Evolutionary conservation across 2,113 vertebrate species (phyloP).

Genomic region (Chaenogobius annularis): DNA sequence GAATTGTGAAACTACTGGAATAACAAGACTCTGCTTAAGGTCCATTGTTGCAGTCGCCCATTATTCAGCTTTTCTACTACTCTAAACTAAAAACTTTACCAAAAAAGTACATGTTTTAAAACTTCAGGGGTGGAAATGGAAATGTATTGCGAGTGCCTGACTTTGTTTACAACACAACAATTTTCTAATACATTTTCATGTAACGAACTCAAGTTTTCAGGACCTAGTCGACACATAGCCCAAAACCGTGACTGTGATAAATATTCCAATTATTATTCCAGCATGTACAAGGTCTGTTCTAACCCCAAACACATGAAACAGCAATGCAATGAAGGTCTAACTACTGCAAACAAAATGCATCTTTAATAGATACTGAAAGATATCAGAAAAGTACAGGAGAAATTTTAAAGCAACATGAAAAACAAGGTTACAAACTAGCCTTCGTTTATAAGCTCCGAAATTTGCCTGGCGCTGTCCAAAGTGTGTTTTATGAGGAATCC

Average conservation of each 20-base stretch:
- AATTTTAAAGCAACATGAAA: background rate
- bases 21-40: background rate
- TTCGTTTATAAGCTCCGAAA: conserved; percentile 10
- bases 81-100: too few species aligned
- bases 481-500: background rate
- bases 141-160: too few species aligned
- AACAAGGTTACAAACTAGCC: conserved; percentile 2
- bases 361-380: background rate
- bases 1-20: background rate
- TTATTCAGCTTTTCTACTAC: too few species aligned
- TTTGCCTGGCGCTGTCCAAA: background rate
- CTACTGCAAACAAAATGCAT: background rate
- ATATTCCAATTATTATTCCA: background rate
- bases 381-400: background rate
- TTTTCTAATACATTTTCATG: too few species aligned
- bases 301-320: background rate
- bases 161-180: too few species aligned
- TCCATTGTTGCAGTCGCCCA: background rate
- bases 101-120: too few species aligned
- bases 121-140: too few species aligned
- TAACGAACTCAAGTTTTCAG: too few species aligned
- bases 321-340: background rate
- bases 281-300: background rate
- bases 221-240: background rate
- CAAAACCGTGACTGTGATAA: background rate